A percentile compares a stretch with the other conserved stretches of the same genome.
phyloP scores from a whole-genome alignment of 2,888 invertebrate genomes.

The Drosophila tanythrix region DNA sequence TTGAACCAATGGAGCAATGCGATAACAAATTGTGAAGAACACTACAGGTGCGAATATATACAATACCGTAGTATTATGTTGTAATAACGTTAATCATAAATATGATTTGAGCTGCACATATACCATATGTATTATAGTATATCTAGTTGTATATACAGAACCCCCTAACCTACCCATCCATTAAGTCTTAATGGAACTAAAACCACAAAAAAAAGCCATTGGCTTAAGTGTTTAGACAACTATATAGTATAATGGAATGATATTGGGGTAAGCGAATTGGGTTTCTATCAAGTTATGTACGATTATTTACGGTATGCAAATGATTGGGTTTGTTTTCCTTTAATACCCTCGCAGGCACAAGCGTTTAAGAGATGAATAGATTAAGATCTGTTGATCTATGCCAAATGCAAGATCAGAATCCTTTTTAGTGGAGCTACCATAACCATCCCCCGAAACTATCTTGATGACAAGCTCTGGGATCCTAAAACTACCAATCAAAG shows the following conservation, averaged over 20 bases:
- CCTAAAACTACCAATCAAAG: neutral
- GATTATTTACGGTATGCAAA: slow-evolving; percentile 34
- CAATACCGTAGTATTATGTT: slow-evolving; percentile 44
- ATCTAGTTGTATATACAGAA: slow-evolving; percentile 47
- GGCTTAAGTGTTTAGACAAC: slow-evolving; percentile 15
- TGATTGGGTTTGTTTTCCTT: slow-evolving; percentile 11
- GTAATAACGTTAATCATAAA: slow-evolving; percentile 37
- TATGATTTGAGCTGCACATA: slow-evolving; percentile 50
- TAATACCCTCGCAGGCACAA: slow-evolving; percentile 8
- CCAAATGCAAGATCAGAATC: neutral
- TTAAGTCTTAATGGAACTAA: neutral
- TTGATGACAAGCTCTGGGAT: neutral
- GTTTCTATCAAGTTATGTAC: slow-evolving; percentile 12
- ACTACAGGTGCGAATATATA: slow-evolving; percentile 67
- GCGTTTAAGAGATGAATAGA: neutral
- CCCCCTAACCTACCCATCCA: slow-evolving; percentile 24
- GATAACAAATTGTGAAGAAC: slow-evolving; percentile 25
- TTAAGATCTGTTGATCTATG: neutral
- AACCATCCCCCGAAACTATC: neutral
- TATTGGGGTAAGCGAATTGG: slow-evolving; percentile 26
- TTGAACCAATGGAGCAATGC: slow-evolving; percentile 36
- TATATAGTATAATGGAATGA: slow-evolving; percentile 8
- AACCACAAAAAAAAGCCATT: neutral
- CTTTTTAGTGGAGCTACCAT: neutral
- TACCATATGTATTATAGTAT: slow-evolving; percentile 20